Percentiles rank a stretch among this genome's conserved stretches.
Conservation (phyloP, 2,113 vertebrate species). For the Aegypius monachus region DNA sequence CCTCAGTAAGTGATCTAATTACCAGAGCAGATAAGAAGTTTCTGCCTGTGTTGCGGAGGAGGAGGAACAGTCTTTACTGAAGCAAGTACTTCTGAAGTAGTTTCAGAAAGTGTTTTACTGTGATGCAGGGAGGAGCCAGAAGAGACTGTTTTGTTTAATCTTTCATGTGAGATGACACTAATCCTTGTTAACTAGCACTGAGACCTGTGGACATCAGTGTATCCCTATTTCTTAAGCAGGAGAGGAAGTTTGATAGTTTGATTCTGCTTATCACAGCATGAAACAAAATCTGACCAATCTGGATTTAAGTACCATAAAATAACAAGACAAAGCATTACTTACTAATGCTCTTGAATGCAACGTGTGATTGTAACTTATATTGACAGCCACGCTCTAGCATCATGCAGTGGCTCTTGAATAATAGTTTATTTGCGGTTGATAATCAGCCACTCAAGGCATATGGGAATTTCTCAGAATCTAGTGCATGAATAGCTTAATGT, state of each 20-base stretch:
- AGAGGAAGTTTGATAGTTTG: background rate
- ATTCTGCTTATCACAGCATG: background rate
- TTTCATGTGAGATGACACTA: background rate
- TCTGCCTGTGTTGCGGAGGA: background rate
- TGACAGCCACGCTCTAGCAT: background rate
- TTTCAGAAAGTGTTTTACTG: background rate
- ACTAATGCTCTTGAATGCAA: background rate
- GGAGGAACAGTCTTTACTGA: background rate
- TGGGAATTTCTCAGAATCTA: background rate
- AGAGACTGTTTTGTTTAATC: background rate
- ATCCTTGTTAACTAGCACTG: background rate
- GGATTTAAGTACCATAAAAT: background rate
- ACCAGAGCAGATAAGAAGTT: background rate
- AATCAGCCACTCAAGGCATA: background rate
- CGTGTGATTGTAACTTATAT: background rate
- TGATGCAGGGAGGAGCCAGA: background rate
- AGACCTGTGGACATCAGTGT: background rate
- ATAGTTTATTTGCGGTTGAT: background rate
- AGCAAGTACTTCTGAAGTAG: background rate
- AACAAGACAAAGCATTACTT: background rate
- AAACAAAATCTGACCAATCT: background rate
- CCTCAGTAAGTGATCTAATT: background rate
- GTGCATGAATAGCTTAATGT: background rate
- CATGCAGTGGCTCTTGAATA: background rate
- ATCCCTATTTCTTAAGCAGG: background rate